Conservation (phyloP, 2,797 vertebrate species). For the Fratercula arctica region DNA sequence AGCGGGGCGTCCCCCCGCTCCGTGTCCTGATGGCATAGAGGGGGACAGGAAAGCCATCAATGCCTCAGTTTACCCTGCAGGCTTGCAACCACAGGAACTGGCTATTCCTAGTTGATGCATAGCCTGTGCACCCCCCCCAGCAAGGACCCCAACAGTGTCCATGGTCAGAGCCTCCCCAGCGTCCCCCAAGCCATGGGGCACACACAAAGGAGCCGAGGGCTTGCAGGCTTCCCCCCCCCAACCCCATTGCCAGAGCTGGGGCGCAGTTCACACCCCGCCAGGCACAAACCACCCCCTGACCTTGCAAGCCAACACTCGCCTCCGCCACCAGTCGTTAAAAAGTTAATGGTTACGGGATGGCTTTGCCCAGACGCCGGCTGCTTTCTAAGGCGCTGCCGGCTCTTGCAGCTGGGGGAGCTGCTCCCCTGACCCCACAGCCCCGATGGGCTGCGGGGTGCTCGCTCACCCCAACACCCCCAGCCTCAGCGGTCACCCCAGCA, state of each 20-base stretch:
- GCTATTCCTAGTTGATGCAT: background rate
- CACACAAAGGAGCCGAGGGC: background rate
- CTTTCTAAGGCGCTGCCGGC: rapidly evolving
- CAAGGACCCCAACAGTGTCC: background rate
- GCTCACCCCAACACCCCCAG: background rate
- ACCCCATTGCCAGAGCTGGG: background rate
- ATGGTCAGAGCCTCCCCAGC: background rate
- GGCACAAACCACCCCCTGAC: conserved; percentile 58
- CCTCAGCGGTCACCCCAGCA: rapidly evolving
- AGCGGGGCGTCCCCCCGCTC: background rate
- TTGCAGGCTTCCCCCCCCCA: background rate
- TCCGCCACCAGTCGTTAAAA: conserved; percentile 44
- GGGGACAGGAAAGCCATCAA: background rate
- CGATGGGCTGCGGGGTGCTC: rapidly evolving
- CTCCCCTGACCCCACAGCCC: background rate
- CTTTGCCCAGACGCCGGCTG: background rate
- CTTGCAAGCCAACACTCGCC: background rate
- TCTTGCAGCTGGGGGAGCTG: background rate
- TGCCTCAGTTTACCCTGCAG: background rate
- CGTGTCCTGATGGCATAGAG: too few relatives aligned
- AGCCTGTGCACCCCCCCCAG: background rate
- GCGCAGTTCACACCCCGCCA: background rate
- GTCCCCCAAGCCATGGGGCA: too few relatives aligned
- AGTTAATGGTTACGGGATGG: conserved; percentile 63
- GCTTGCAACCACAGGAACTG: background rate